These are phyloP conservation scores for Rhea pennata DNA, from an alignment of 2,113 vertebrate genomes.

Conservation along the genomic window DNA sequence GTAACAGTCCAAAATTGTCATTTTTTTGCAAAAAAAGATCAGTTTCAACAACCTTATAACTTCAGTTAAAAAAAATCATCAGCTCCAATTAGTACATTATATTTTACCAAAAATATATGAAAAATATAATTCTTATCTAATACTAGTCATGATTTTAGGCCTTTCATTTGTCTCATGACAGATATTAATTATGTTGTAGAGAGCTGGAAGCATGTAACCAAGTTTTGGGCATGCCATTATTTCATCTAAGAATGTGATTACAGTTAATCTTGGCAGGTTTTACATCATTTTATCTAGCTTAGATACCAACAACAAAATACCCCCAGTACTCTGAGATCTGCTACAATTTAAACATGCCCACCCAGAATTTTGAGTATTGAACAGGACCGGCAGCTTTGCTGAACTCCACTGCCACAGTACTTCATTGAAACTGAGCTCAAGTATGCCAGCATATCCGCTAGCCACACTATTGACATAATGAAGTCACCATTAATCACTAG, in stretches of 20 bases:
- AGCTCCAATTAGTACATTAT: background rate
- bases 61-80: background rate
- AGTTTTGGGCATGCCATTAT: background rate
- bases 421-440: background rate
- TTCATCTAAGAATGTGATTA: background rate
- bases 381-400: background rate
- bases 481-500: background rate
- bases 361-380: background rate
- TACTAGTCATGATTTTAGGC: rapidly evolving
- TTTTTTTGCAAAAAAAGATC: background rate
- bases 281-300: background rate
- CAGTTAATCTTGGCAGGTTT: background rate
- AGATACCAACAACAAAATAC: background rate
- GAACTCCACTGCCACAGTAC: background rate
- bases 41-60: background rate
- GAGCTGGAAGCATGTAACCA: background rate
- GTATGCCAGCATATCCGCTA: background rate
- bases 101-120: background rate
- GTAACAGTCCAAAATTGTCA: background rate
- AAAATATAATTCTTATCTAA: background rate
- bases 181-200: background rate
- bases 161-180: background rate
- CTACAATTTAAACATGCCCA: background rate
- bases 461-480: background rate
- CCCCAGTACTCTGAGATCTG: background rate